Evolutionary conservation across 2,888 invertebrate species (phyloP).

Genomic region (Mythimna impura): DNA sequence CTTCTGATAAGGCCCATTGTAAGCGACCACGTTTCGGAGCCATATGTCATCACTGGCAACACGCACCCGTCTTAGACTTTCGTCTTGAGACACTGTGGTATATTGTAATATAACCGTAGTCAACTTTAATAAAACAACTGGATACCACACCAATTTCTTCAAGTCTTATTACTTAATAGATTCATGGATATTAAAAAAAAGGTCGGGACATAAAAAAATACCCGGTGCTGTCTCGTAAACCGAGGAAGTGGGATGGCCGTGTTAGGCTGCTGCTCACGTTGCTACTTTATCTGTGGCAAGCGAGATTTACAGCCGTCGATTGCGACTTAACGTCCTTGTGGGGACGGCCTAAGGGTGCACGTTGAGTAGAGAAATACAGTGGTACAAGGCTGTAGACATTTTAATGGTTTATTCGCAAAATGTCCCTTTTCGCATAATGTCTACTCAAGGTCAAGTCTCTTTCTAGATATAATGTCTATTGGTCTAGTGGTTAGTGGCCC

Average conservation of each 20-base stretch:
- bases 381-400: neutral
- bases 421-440: too few species aligned
- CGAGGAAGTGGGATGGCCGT: constrained; percentile 62
- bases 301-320: constrained; percentile 76
- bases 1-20: too few species aligned
- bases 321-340: constrained; percentile 73
- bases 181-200: constrained; percentile 60
- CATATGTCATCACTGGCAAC: too few species aligned
- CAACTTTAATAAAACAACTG: neutral
- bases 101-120: too few species aligned
- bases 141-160: constrained; percentile 14
- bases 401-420: too few species aligned
- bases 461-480: too few species aligned
- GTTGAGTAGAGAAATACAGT: constrained; percentile 26
- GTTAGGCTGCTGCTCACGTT: constrained; percentile 77
- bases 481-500: too few species aligned
- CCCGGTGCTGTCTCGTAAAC: constrained; percentile 63
- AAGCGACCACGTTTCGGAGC: too few species aligned
- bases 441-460: too few species aligned
- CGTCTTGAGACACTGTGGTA: too few species aligned
- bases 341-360: constrained; percentile 62
- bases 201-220: constrained; percentile 55
- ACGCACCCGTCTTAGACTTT: too few species aligned
- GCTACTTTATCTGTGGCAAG: constrained; percentile 73
- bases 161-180: constrained; percentile 60